Percentiles rank a stretch among this genome's conserved stretches.
Conservation (phyloP, 1,140 invertebrate genomes). For the Eurosta solidaginis region DNA sequence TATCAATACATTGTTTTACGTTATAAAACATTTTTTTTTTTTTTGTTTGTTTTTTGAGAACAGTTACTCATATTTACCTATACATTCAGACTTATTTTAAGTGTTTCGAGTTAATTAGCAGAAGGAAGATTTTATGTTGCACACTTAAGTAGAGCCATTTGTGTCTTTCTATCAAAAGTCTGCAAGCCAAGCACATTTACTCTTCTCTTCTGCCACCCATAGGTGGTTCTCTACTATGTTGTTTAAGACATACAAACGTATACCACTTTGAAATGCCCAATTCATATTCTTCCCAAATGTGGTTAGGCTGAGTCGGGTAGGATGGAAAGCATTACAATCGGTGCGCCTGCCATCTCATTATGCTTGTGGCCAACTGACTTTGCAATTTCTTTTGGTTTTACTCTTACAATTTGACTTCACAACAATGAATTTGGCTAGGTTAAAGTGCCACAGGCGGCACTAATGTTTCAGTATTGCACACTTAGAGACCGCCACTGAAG, state of each 20-base stretch:
- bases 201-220: not conserved
- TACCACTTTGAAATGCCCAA: no score
- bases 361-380: not conserved
- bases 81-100: no score
- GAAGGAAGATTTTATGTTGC: not conserved
- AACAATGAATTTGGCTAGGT: constrained; percentile 18
- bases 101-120: not conserved
- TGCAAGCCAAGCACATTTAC: constrained; percentile 4
- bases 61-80: no score
- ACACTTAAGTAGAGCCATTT: not conserved
- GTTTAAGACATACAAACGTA: no score
- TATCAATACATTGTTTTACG: no score
- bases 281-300: not conserved
- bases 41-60: no score
- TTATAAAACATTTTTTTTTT: no score
- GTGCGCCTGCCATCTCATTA: not conserved
- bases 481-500: not conserved
- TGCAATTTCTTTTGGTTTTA: not conserved
- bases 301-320: not conserved
- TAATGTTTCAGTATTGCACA: constrained; percentile 4
- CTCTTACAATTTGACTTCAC: not conserved
- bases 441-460: constrained; percentile 9
- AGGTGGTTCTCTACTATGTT: not conserved
- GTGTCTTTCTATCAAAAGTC: not conserved
- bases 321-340: no score